A percentile compares a stretch with the other conserved stretches of the same genome.
Conservation (phyloP, 2,797 vertebrate species). For the Spatula versicolor region DNA sequence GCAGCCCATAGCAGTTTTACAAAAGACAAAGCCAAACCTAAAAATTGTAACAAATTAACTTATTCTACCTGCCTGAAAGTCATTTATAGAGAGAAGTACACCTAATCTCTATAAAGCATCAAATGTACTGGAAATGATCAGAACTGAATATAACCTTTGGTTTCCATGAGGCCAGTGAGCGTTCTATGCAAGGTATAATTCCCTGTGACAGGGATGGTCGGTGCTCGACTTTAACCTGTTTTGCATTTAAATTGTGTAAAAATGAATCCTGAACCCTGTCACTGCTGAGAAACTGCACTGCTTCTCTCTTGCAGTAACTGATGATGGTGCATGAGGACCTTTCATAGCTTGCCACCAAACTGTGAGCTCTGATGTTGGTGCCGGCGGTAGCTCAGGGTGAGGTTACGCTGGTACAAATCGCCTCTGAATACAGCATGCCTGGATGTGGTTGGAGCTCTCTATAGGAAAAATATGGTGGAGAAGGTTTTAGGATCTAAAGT, state of each 20-base stretch:
- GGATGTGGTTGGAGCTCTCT: not conserved
- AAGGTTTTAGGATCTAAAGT: not conserved
- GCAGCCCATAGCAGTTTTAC: not conserved
- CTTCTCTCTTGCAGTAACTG: not conserved
- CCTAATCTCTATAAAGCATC: not conserved
- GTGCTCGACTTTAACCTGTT: not conserved
- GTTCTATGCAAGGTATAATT: not conserved
- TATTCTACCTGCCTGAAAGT: not conserved
- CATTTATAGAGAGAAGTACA: not conserved
- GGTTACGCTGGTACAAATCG: too few relatives aligned
- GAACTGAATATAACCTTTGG: not conserved
- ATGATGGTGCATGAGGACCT: not conserved
- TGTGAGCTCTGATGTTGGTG: not conserved
- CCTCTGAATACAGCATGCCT: too few relatives aligned
- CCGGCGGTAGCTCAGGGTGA: too few relatives aligned
- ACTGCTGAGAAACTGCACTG: not conserved
- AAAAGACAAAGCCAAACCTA: constrained; percentile 17
- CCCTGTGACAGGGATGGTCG: not conserved
- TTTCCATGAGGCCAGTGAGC: not conserved
- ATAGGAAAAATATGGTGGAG: not conserved
- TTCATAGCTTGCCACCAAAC: not conserved
- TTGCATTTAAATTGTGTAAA: not conserved
- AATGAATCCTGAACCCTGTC: not conserved
- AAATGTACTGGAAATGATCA: not conserved
- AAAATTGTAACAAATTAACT: constrained; percentile 10